Conservation (phyloP, 2,888 invertebrate species). For the Sinodicranocentrus sp. region DNA sequence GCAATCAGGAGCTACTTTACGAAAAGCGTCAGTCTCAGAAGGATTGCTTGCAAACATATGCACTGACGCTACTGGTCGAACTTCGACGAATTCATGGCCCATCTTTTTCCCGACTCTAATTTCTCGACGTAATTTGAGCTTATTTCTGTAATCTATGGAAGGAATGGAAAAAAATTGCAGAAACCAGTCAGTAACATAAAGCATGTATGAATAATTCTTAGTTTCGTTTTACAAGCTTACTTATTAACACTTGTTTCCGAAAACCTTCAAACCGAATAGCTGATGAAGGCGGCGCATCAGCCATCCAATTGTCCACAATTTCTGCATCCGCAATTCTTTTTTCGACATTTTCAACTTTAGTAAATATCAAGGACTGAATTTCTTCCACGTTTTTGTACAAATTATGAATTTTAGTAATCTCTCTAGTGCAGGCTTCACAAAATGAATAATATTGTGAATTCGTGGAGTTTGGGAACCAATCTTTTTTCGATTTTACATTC, state of each 20-base stretch:
- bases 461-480: conserved; percentile 29
- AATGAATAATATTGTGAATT: conserved; percentile 25
- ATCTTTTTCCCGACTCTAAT: conserved; percentile 38
- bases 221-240: too few species aligned
- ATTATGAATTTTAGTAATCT: conserved; percentile 34
- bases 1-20: neutral
- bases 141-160: conserved; percentile 50
- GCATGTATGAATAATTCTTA: too few species aligned
- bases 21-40: conserved; percentile 24
- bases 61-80: conserved; percentile 30
- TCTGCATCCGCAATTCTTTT: conserved; percentile 55
- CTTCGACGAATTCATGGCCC: conserved; percentile 33
- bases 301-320: conserved; percentile 60
- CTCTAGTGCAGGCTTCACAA: conserved; percentile 42
- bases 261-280: conserved; percentile 45
- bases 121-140: conserved; percentile 50
- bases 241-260: conserved; percentile 51
- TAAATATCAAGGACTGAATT: conserved; percentile 56
- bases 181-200: too few species aligned
- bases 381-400: conserved; percentile 58
- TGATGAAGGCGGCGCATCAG: conserved; percentile 27
- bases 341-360: conserved; percentile 48
- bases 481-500: conserved; percentile 32
- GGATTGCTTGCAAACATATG: conserved; percentile 54
- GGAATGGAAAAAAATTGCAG: neutral